A percentile compares a stretch with the other conserved stretches of the same genome.
phyloP scores from a whole-genome alignment of 2,888 invertebrate species.

The Nemoura dubitans region DNA sequence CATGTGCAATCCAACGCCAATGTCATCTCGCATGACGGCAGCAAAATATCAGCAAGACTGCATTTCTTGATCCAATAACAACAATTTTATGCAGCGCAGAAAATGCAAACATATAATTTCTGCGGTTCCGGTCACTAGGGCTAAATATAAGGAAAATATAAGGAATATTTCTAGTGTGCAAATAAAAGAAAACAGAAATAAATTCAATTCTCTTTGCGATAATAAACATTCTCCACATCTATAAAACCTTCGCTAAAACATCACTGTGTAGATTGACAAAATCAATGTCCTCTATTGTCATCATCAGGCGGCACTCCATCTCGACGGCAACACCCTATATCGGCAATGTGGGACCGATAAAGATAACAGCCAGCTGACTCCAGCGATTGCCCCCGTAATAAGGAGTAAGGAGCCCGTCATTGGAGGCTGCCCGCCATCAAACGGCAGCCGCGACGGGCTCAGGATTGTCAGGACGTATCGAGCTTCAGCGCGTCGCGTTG shows the following conservation, averaged over 20 bases:
- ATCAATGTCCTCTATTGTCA: background rate
- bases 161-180: background rate
- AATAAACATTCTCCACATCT: no score
- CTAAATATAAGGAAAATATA: background rate
- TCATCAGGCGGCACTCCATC: background rate
- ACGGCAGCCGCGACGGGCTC: background rate
- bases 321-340: background rate
- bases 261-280: background rate
- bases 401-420: background rate
- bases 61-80: background rate
- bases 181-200: background rate
- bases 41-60: background rate
- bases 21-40: background rate
- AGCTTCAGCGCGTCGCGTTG: background rate
- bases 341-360: background rate
- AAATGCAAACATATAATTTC: background rate
- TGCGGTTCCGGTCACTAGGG: background rate
- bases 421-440: background rate
- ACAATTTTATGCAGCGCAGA: background rate
- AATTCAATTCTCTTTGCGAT: background rate
- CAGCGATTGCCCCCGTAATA: background rate
- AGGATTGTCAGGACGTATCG: background rate
- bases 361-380: background rate
- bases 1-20: background rate
- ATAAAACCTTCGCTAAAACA: background rate